Base-by-base conservation (phyloP, 2,113 vertebrate genomes). In the Eudorcas thomsonii region DNA sequence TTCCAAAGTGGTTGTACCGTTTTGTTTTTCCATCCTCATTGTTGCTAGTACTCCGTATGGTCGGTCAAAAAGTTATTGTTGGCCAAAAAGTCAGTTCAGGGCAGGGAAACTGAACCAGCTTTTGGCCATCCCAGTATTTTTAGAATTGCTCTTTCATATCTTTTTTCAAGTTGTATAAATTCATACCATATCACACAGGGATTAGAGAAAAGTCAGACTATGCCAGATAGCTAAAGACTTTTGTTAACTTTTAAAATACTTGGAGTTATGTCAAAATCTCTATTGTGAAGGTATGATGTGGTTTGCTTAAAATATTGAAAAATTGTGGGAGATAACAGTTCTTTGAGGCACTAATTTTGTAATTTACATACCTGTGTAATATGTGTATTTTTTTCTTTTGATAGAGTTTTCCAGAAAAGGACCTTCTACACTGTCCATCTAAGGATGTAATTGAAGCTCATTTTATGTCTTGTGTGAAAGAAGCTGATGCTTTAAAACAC, bases 391-490 rank as follows among this genome's bases (percentile, higher is more conserved):
- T 81, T 92, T 97, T 54, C 43, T 59, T 94, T 90, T 98, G 94
- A n/a, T 98, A 99, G 99, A 99, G 99, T 98, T 99, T 99, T 98
- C 99, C 99, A 88, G 99, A 99, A 94, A 99, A 98, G 45, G 99
- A 99, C 98, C 99, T 99, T 97, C 99, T 99, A 25, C 99, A 99
- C 98, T 99, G 99, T 98, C 98, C 98, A 45, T 99, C 99, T 87
- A 99, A 99, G 98, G 99, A 99, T 80, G 99, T 99, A 97, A 99
- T 99, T 90, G 99, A 99, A 98, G 99, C 99, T 90, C 99, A 99
- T 99, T 99, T 99, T 98, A 99, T 99, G 99, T 99, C 99, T 95
- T 99, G 99, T 98, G 99, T 99, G 98, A 99, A 99, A 98, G 99
- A 99, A 99, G 99, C 99, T n/a, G 99, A 99, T 98, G 99, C 99